Base-by-base conservation (phyloP, 2,888 invertebrate genomes). In the Machimus atricapillus region DNA sequence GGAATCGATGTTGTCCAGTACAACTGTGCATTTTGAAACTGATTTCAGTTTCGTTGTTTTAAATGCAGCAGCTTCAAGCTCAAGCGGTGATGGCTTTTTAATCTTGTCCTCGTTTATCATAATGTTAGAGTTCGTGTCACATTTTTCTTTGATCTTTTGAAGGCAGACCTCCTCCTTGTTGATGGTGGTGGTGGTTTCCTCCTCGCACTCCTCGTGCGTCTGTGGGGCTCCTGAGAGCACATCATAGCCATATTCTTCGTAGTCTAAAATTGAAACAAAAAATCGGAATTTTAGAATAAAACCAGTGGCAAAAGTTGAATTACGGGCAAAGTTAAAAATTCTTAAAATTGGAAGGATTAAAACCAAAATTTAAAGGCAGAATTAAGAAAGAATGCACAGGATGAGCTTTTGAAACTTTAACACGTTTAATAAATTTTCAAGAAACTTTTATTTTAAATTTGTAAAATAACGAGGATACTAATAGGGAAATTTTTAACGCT, bases 171-270 rank as follows among this genome's bases (percentile, higher is more conserved):
- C 37, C 1, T 19, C n/a, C 31, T 66, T 73, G 40, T 46, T 73
- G 27, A 66, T 46, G 23, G n/a, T 52, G 16, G n/a, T 12, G 90
- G n/a, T 52, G 16, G n/a, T 12, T 90, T 96, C 96, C 56, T 96
- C 93, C 89, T 94, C 94, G 88, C 92, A 92, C 88, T 90, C 74
- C 83, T 93, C 93, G 8, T 92, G 93, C 3, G 92, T 90, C 56
- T 93, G 93, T 87, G 92, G 91, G 89, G 91, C 90, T 89, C 90
- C 91, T 89, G 90, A 90, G 89, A 93, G 91, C 88, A 91, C 90
- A 90, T 92, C 89, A 90, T 90, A 91, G 88, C 93, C 93, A 89
- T 90, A 90, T 89, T 93, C 90, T 88, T 92, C 91, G 14, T 91
- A 91, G 92, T 94, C 94, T 94, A 90, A 3, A 91, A 91, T 34